These are phyloP conservation scores for Fissipunctia ypsillon DNA, from an alignment of 2,888 invertebrate species.

Conservation along the genomic window DNA sequence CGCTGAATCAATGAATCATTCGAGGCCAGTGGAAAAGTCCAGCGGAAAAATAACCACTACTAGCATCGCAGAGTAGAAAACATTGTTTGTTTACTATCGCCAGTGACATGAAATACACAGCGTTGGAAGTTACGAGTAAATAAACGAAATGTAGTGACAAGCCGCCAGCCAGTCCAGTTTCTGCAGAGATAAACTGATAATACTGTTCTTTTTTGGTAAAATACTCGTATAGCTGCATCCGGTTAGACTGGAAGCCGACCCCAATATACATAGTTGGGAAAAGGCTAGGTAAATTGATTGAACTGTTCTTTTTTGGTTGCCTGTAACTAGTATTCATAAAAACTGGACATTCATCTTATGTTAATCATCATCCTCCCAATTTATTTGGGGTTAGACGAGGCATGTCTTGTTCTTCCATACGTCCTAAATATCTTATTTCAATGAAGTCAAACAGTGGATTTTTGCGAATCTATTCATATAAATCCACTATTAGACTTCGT, in stretches of 20 bases:
- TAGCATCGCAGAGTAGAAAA: slow-evolving; percentile 13
- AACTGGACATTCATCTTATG: background rate
- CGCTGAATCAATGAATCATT: slow-evolving; percentile 28
- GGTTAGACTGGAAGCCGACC: background rate
- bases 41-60: slow-evolving; percentile 31
- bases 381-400: too few species aligned
- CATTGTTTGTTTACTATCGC: slow-evolving; percentile 38
- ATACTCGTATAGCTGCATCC: background rate
- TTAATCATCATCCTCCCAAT: background rate
- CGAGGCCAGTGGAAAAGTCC: slow-evolving; percentile 53
- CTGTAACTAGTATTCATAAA: background rate
- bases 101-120: slow-evolving; percentile 21
- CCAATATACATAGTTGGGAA: background rate
- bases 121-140: background rate
- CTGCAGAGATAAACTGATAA: too few species aligned
- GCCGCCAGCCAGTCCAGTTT: background rate
- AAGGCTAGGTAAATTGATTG: background rate
- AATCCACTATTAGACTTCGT: too few species aligned
- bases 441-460: background rate
- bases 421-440: background rate
- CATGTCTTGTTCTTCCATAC: background rate
- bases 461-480: too few species aligned
- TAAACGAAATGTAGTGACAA: background rate
- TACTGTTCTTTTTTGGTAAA: background rate
- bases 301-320: background rate